Evolutionary conservation across 1,140 invertebrate genomes (phyloP).

Genomic region (Pteromalus puparum): DNA sequence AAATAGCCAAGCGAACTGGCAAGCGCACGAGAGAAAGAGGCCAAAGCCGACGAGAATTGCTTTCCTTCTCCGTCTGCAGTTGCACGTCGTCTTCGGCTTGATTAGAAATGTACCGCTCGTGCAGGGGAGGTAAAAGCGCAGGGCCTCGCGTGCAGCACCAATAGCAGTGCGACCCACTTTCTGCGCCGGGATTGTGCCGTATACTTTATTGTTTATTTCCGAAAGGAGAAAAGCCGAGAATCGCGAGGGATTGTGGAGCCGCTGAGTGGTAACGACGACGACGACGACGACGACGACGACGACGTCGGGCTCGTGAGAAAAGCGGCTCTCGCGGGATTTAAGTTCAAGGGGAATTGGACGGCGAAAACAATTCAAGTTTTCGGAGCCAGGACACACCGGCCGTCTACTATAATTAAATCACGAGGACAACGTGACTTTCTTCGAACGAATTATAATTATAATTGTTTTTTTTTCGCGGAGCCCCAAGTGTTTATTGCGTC

Average conservation of each 20-base stretch:
- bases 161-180: constrained; percentile 26
- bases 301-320: constrained; percentile 15
- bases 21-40: background rate
- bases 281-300: constrained; percentile 2
- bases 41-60: background rate
- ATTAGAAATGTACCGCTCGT: constrained; percentile 12
- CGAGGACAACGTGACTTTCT: constrained; percentile 15
- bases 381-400: background rate
- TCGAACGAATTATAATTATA: background rate
- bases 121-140: background rate
- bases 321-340: constrained; percentile 24
- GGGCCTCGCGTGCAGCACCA: constrained; percentile 18
- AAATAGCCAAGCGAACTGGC: background rate
- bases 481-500: background rate
- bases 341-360: constrained; percentile 31
- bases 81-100: background rate
- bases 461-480: background rate
- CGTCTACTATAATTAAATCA: constrained; percentile 16
- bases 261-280: constrained; percentile 7
- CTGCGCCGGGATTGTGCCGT: background rate
- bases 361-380: constrained; percentile 41
- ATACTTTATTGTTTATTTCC: constrained; percentile 44
- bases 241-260: constrained; percentile 17
- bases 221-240: constrained; percentile 23
- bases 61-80: background rate